Base-by-base conservation (phyloP, 64 coral and sea anemone species). In the Acropora tenuis region DNA sequence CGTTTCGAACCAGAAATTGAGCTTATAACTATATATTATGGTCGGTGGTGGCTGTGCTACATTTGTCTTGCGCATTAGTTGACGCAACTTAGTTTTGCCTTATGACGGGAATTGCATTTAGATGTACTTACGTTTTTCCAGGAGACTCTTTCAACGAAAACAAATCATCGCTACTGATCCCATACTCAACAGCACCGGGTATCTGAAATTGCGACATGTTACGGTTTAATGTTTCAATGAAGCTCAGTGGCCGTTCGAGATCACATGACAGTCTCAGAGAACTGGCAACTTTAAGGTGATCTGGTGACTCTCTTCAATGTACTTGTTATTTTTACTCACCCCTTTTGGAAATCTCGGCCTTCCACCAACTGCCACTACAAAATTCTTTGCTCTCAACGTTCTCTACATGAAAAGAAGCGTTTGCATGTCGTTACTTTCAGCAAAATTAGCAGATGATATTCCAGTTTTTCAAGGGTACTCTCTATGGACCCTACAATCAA, bases 311-410 rank as follows among this genome's bases (percentile, higher is more conserved):
- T 63, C 10, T 63, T 15, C 8, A 1, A 63, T 11, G 60, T 12
- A 13, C 60, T 63, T 63, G 60, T 63, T 7, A 15, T 63, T 3
- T 20, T 46, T 5, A 87, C 93, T 84, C 76, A 98, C 96, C 63
- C 95, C 87, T 48, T 18, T 50, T 19, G 96, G 93, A 91, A 90
- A 93, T 74, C 87, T 89, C 46, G 96, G 96, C 88, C 96, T 92
- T 72, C 96, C 96, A 69, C 96, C 96, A 68, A 98, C 96, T 91
- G 96, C 96, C 73, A 98, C 95, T 7, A 98, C 96, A 93, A 98
- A 84, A 47, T 98, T 95, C 43, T 98, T 90, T 12, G 96, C 82
- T 68, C 88, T 93, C 42, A 98, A 47, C 8, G 93, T 17, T 53
- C 82, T 91, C 96, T 98, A 82, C 43, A 87, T 79, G 44, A 18